Evolutionary conservation across 2,797 vertebrate species (phyloP).

Genomic region (Acomys russatus): DNA sequence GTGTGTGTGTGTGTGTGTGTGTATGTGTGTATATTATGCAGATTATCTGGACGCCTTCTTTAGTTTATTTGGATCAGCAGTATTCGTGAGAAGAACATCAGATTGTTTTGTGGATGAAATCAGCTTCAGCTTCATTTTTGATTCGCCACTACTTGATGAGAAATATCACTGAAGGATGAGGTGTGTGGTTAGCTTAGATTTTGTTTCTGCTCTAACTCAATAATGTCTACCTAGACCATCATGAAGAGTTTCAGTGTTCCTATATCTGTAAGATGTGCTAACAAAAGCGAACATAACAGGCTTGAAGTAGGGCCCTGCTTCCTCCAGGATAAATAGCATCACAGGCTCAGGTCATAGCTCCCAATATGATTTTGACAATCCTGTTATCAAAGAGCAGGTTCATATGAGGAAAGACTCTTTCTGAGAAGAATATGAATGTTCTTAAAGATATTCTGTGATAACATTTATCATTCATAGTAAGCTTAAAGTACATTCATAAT

Average conservation of each 20-base stretch:
- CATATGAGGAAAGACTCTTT: not conserved
- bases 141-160: not conserved
- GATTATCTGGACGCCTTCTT: not conserved
- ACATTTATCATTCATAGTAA: not conserved
- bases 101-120: not conserved
- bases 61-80: not conserved
- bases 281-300: not conserved
- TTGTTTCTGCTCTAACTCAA: not conserved
- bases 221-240: not conserved
- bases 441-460: not conserved
- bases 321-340: not conserved
- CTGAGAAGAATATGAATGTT: not conserved
- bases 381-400: conserved; percentile 8
- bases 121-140: not conserved
- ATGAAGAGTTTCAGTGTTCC: not conserved
- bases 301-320: not conserved
- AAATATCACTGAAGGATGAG: not conserved
- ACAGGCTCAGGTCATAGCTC: not conserved
- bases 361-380: not conserved
- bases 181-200: not conserved
- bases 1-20: not conserved
- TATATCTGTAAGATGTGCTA: not conserved
- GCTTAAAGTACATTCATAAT: not conserved
- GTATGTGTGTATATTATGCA: not conserved
- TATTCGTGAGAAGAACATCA: not conserved